Conservation (phyloP, 1,140 invertebrate genomes). For the Idris sp. region DNA sequence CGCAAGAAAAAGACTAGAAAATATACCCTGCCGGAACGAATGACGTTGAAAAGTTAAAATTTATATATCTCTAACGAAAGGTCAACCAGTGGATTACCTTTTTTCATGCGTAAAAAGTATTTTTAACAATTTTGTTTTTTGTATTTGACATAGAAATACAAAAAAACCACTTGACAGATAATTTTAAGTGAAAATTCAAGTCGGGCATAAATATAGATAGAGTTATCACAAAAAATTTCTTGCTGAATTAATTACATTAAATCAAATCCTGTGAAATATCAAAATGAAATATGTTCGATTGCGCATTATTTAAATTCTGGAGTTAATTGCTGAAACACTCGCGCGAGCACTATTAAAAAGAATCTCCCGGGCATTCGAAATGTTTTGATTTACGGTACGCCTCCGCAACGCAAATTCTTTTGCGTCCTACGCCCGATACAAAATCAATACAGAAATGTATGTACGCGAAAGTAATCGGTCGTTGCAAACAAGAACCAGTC, state of each 20-base stretch:
- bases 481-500: no score
- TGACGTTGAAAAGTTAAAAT: conserved; percentile 42
- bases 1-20: conserved; percentile 47
- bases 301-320: conserved; percentile 17
- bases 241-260: no score
- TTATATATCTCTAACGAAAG: conserved; percentile 18
- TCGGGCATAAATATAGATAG: no score
- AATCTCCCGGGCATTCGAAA: conserved; percentile 16
- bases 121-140: no score
- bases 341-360: conserved; percentile 20
- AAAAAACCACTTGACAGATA: no score
- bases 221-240: no score
- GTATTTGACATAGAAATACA: no score
- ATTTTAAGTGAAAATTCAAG: no score
- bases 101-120: not conserved
- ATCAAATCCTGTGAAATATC: no score
- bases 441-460: conserved; percentile 49
- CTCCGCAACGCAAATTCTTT: conserved; percentile 39
- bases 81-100: conserved; percentile 25
- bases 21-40: conserved; percentile 26
- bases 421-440: conserved; percentile 42
- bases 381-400: conserved; percentile 48
- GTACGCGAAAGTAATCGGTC: no score
- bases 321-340: conserved; percentile 26
- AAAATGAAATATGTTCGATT: no score